A percentile compares a stretch with the other conserved stretches of the same genome.
Conservation (phyloP, 2,797 vertebrate genomes). For the Macrochelys suwanniensis region DNA sequence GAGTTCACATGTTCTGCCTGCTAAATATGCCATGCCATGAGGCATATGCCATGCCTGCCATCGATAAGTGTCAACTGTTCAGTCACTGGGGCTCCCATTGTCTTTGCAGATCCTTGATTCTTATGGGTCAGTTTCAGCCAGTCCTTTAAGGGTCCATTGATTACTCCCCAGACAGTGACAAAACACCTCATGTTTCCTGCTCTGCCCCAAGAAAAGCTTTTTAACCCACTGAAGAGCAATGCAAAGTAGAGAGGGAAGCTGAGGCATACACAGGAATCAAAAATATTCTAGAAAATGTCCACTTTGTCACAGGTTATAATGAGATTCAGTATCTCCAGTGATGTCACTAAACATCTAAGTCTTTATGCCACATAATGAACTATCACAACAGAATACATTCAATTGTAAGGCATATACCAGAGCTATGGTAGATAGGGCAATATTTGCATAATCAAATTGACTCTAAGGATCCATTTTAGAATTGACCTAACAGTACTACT, state of each 20-base stretch:
- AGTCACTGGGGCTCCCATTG: neutral
- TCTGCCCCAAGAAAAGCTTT: neutral
- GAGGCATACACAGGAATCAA: neutral
- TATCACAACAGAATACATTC: slow-evolving; percentile 27
- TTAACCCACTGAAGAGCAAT: neutral
- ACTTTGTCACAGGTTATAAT: neutral
- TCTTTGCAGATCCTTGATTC: neutral
- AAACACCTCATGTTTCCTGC: neutral
- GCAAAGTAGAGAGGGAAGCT: neutral
- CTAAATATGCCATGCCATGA: neutral
- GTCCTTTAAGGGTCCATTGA: neutral
- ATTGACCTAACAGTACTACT: slow-evolving; percentile 62
- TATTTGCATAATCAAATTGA: slow-evolving; percentile 74
- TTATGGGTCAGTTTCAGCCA: neutral
- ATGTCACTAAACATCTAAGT: slow-evolving; percentile 27
- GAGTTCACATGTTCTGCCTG: neutral
- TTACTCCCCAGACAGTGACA: neutral
- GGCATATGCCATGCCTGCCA: too few species aligned
- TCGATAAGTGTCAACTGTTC: neutral
- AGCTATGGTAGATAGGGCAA: slow-evolving; percentile 48
- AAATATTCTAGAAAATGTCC: neutral
- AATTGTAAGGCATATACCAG: neutral
- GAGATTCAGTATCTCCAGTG: neutral
- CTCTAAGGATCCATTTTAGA: slow-evolving; percentile 68
- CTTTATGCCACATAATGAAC: slow-evolving; percentile 10